Evolutionary conservation across 2,888 invertebrate genomes (phyloP).

Genomic region (Agriopis leucophaearia): DNA sequence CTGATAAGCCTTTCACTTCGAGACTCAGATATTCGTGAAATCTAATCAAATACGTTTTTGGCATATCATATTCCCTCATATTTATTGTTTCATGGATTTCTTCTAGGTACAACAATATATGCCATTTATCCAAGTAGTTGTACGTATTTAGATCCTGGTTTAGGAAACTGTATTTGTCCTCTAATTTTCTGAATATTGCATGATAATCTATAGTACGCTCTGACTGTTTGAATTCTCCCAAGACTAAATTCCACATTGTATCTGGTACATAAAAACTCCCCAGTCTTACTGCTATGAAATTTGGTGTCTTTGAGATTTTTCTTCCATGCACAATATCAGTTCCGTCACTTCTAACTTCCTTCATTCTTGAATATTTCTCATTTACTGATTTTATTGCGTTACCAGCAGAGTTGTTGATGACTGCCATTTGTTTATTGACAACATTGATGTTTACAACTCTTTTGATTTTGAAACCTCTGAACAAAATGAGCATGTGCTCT

Average conservation of each 20-base stretch:
- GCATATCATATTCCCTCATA: constrained; percentile 89
- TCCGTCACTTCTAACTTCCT: constrained; percentile 54
- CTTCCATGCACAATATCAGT: constrained; percentile 84
- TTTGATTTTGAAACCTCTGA: constrained; percentile 87
- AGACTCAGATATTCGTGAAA: constrained; percentile 91
- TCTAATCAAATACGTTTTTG: constrained; percentile 87
- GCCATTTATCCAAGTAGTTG: constrained; percentile 90
- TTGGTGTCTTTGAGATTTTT: constrained; percentile 75
- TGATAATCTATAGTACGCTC: constrained; percentile 64
- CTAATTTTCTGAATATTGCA: constrained; percentile 72
- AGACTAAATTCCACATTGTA: constrained; percentile 74
- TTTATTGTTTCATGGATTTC: constrained; percentile 90
- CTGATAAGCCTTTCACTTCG: constrained; percentile 93
- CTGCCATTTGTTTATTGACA: constrained; percentile 52
- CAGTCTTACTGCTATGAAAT: constrained; percentile 87
- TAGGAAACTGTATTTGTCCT: constrained; percentile 83
- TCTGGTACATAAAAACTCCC: constrained; percentile 80
- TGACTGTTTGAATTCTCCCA: constrained; percentile 71
- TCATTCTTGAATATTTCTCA: constrained; percentile 61
- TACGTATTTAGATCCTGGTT: constrained; percentile 76
- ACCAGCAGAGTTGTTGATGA: constrained; percentile 21
- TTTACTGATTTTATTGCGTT: constrained; percentile 39
- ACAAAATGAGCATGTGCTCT: constrained; percentile 88
- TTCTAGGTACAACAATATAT: constrained; percentile 91
- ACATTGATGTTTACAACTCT: constrained; percentile 86